phyloP scores from a whole-genome alignment of 2,888 invertebrate species.

The Bombylius discolor region DNA sequence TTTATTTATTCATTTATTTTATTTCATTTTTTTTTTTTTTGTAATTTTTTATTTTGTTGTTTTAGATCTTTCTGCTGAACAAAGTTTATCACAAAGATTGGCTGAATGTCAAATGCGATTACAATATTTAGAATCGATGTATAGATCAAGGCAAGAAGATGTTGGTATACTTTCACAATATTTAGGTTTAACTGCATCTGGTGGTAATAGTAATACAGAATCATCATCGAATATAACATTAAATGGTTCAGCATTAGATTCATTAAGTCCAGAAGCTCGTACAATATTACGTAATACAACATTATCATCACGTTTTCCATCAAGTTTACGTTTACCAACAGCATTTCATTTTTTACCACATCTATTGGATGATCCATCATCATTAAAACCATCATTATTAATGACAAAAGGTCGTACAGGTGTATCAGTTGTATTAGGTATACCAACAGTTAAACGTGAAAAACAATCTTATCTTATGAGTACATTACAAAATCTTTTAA shows the following conservation, averaged over 20 bases:
- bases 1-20: not conserved
- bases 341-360: slow-evolving; percentile 80
- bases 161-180: slow-evolving; percentile 55
- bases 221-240: slow-evolving; percentile 13
- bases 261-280: slow-evolving; percentile 37
- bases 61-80: slow-evolving; percentile 51
- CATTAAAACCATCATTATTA: slow-evolving; percentile 64
- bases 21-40: not conserved
- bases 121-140: slow-evolving; percentile 66
- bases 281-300: slow-evolving; percentile 39
- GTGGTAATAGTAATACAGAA: slow-evolving; percentile 3
- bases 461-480: slow-evolving; percentile 76
- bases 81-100: slow-evolving; percentile 52
- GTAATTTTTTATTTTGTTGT: slow-evolving; percentile 16
- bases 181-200: slow-evolving; percentile 36
- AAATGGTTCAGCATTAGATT: slow-evolving; percentile 25
- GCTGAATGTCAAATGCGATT: slow-evolving; percentile 66
- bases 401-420: slow-evolving; percentile 60
- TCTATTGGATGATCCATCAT: slow-evolving; percentile 61
- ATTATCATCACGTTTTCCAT: slow-evolving; percentile 38
- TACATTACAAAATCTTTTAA: slow-evolving; percentile 72
- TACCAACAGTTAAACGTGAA: slow-evolving; percentile 81
- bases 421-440: slow-evolving; percentile 66
- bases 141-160: slow-evolving; percentile 62
- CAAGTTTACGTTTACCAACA: slow-evolving; percentile 56